Percentiles rank a stretch among this genome's conserved stretches.
Evolutionary conservation across 2,113 vertebrate species (phyloP).

Genomic region (Ochotona curzoniae): DNA sequence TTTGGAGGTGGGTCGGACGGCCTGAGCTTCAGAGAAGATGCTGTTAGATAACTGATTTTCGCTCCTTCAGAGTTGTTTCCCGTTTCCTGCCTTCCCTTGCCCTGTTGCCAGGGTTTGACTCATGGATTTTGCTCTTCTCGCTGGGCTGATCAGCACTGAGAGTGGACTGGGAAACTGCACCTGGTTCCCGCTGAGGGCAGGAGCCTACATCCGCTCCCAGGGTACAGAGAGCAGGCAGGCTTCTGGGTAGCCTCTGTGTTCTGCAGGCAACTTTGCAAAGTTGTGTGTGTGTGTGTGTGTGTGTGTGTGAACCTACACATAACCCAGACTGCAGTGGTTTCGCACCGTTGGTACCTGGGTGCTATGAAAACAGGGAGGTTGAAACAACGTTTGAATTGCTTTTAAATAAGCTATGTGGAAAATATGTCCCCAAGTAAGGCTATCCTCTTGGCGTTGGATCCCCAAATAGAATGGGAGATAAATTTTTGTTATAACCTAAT

Average conservation of each 20-base stretch:
- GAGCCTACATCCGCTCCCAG: conserved; percentile 76
- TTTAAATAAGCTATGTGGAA: conserved; percentile 78
- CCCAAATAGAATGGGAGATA: conserved; percentile 67
- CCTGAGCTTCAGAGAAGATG: conserved; percentile 58
- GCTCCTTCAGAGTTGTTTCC: conserved; percentile 77
- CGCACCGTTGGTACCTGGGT: conserved; percentile 6
- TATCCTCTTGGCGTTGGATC: conserved; percentile 71
- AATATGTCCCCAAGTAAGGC: conserved; percentile 60
- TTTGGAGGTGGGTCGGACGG: conserved; percentile 79
- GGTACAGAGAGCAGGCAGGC: conserved; percentile 25
- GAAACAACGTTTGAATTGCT: conserved; percentile 65
- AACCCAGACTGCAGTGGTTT: conserved; percentile 52
- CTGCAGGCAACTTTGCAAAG: conserved; percentile 89
- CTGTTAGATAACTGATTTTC: conserved; percentile 21
- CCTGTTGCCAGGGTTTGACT: conserved; percentile 65
- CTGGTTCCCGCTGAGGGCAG: conserved; percentile 86
- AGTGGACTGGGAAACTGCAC: conserved; percentile 80
- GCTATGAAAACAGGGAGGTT: conserved; percentile 16
- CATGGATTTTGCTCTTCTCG: conserved; percentile 63
- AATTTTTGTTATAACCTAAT: conserved; percentile 75
- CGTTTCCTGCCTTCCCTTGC: conserved; percentile 56
- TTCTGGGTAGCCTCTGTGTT: conserved; percentile 77
- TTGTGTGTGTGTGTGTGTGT: conserved; percentile 52
- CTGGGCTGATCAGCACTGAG: conserved; percentile 71
- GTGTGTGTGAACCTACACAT: conserved; percentile 39